Conservation (phyloP, 2,113 vertebrate species). For the Etia nguti region DNA sequence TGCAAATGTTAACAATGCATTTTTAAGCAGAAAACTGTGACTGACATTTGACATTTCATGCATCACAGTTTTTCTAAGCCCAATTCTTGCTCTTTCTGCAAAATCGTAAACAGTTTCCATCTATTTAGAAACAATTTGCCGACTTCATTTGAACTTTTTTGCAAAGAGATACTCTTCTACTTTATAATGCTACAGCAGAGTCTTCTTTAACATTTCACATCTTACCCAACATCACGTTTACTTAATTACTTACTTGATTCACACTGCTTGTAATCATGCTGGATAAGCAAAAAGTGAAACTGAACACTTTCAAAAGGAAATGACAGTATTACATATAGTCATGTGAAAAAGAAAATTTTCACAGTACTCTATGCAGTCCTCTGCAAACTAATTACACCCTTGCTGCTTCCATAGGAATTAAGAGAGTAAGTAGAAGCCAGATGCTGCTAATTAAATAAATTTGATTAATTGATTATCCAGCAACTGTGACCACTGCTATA, state of each 20-base stretch:
- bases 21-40: background rate
- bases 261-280: background rate
- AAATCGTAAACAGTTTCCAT: background rate
- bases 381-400: background rate
- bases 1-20: background rate
- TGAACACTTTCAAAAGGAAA: background rate
- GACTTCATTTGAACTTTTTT: background rate
- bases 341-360: background rate
- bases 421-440: background rate
- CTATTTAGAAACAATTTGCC: background rate
- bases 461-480: background rate
- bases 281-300: background rate
- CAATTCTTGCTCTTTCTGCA: background rate
- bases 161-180: background rate
- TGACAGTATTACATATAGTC: background rate
- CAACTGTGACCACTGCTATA: background rate
- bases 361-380: background rate
- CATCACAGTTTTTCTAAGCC: background rate
- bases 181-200: background rate
- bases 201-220: background rate
- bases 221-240: background rate
- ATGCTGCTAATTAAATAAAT: background rate
- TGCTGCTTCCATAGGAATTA: background rate
- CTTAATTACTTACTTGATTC: background rate
- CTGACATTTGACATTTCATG: background rate